Conservation (phyloP, 2,888 invertebrate genomes). For the Cristatella mucedo region DNA sequence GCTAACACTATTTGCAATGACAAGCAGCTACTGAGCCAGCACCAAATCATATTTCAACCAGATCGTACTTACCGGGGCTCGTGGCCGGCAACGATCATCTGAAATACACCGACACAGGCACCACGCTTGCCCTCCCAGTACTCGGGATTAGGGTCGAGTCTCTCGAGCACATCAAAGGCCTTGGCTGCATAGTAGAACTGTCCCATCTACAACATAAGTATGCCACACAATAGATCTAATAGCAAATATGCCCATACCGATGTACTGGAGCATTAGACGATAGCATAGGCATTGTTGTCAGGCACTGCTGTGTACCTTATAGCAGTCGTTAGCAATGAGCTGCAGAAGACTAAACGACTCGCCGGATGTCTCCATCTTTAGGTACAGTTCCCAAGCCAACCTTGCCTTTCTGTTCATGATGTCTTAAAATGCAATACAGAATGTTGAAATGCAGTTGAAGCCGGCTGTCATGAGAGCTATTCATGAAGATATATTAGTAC, state of each 20-base stretch:
- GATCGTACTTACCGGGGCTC: conserved; percentile 51
- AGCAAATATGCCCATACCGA: too few relatives aligned
- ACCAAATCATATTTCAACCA: too few relatives aligned
- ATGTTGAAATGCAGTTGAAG: too few relatives aligned
- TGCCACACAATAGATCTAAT: too few relatives aligned
- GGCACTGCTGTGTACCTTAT: too few relatives aligned
- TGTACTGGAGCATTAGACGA: too few relatives aligned
- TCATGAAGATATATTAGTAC: too few relatives aligned
- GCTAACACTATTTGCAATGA: too few relatives aligned
- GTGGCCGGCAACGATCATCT: conserved; percentile 60
- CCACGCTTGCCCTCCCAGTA: conserved; percentile 96
- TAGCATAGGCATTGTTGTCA: too few relatives aligned
- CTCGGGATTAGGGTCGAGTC: conserved; percentile 83
- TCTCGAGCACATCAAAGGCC: conserved; percentile 87
- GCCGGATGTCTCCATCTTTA: conserved; percentile 62
- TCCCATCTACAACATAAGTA: conserved; percentile 51
- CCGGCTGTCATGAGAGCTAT: too few relatives aligned
- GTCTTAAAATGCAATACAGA: too few relatives aligned
- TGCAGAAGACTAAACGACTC: conserved; percentile 82
- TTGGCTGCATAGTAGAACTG: conserved; percentile 91
- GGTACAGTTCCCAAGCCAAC: conserved; percentile 83
- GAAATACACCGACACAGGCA: conserved; percentile 82
- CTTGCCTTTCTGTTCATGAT: conserved; percentile 78
- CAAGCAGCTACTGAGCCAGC: too few relatives aligned
- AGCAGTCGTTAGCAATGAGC: conserved; percentile 89